Evolutionary conservation across 2,113 vertebrate species (phyloP), one percentile per base, ranked within the genome.

Genomic region (Coturnix japonica): DNA sequence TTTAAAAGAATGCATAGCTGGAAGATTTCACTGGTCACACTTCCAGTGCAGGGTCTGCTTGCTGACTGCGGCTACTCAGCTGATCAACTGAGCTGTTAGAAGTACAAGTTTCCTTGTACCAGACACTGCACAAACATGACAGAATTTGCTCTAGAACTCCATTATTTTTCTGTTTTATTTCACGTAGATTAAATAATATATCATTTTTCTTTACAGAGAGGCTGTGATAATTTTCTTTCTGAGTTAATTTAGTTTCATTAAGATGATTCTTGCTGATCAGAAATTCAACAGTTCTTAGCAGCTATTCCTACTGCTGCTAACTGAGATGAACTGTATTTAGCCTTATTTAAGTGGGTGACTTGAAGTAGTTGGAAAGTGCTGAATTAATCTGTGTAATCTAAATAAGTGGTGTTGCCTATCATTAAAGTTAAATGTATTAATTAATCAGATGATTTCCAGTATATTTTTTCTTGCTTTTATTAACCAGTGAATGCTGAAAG

Each of bases 281-380:
- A 91, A 91, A 7, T 39, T 60, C 6, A 1, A 6, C 80, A 73
- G 88, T 87, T 65, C 72, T 23, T 51, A 69, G 82, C 49, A 86
- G 43, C 41, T 86, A 47, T 88, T 87, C 72, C 91, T 49, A 7
- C 85, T 85, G 63, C 43, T 82, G 56, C 43, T 83, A 81, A 83
- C 56, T 49, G 56, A 85, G 81, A 43, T 91, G 90, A 92, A 87
- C 79, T 77, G 64, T 30, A 8, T 89, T 74, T 89, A 54, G 37
- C 33, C 37, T 89, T 91, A 77, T 91, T 91, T 72, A 91, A 86
- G 72, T 61, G 47, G 51, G 53, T 82, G 49, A 70, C 43, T 30
- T 66, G 47, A 83, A 75, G 72, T 71, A 72, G n/a, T 35, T 85
- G 37, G 28, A 44, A 89, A 77, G 17, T 49, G 39, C 75, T 89